phyloP scores from a whole-genome alignment of 1,140 invertebrate genomes.

The Aphelinus atriplicis region DNA sequence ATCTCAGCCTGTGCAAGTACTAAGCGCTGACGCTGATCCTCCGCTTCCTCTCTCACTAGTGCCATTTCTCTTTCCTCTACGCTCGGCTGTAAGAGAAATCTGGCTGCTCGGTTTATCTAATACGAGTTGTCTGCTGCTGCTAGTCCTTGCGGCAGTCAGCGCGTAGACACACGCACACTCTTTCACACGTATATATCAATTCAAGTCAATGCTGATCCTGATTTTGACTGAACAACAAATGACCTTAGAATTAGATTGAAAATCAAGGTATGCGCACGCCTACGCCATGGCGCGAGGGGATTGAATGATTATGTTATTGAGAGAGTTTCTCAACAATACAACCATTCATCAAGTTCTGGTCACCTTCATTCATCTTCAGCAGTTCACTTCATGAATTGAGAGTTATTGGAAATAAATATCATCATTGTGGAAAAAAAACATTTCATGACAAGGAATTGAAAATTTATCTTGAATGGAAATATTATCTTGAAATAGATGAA shows the following conservation, averaged over 20 bases:
- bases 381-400: too few relatives aligned
- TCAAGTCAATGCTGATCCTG: conserved; percentile 2
- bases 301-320: too few relatives aligned
- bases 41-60: conserved; percentile 51
- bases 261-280: background rate
- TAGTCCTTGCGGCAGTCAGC: conserved; percentile 38
- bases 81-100: conserved; percentile 41
- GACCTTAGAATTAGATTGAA: background rate
- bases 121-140: conserved; percentile 54
- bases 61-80: conserved; percentile 22
- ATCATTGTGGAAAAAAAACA: too few relatives aligned
- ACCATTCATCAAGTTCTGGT: too few relatives aligned
- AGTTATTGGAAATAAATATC: too few relatives aligned
- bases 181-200: background rate
- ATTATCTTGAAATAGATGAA: background rate
- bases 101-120: conserved; percentile 62
- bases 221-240: background rate
- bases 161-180: background rate
- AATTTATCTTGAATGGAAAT: background rate
- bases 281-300: too few relatives aligned
- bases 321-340: too few relatives aligned
- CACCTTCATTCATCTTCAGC: too few relatives aligned
- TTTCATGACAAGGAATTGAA: background rate
- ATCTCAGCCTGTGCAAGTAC: conserved; percentile 53
- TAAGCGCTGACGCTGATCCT: conserved; percentile 63